Base-by-base conservation (phyloP, 2,888 invertebrate species). In the Tetrapedia diversipes region DNA sequence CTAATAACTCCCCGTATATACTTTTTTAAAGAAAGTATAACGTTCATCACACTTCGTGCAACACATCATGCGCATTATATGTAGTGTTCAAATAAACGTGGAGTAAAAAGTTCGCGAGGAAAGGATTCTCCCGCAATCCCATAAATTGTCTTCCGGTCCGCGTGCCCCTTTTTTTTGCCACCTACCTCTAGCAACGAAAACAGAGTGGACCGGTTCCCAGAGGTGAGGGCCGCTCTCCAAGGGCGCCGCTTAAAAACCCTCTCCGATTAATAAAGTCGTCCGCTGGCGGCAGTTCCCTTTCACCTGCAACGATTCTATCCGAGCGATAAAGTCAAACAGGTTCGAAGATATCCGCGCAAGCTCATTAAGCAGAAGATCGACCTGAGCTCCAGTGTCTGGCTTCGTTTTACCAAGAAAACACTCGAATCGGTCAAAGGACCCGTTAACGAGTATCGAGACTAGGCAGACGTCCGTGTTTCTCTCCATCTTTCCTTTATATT, bases 291-390 rank as follows among this genome's bases (percentile, higher is more conserved):
- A 32, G 56, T 32, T 51, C 61, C 65, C 51, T 68, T 72, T 34
- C 67, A 51, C 49, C 49, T 67, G 65, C 64, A 63, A 43, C 60
- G 66, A 69, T 57, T 49, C 45, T 41, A 43, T 43, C 51, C 45
- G 51, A 34, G 34, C 66, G 79, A 82, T 82, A 72, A 81, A 82
- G 65, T 47, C 63, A 41, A 34, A 39, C 39, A 53, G n/a, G 29
- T 51, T 66, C 47, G 60, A 69, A 53, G 60, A 69, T 73, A 76
- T 76, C 63, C 63, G 53, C 41, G 43, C 56, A 57, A 57, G 71
- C 71, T 80, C 80, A 74, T 83, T 83, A 83, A 76, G 67, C 63
- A 83, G 74, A n/a, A n/a, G n/a, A 83, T 82, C 69, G 66, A 66
- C 37, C 51, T 51, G 71, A 72, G 43, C 69, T n/a, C n/a, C 64